A percentile compares a stretch with the other conserved stretches of the same genome.
These are phyloP conservation scores for Sclerodermus sp. DNA, from an alignment of 2,888 invertebrate genomes.

Conservation along the genomic window DNA sequence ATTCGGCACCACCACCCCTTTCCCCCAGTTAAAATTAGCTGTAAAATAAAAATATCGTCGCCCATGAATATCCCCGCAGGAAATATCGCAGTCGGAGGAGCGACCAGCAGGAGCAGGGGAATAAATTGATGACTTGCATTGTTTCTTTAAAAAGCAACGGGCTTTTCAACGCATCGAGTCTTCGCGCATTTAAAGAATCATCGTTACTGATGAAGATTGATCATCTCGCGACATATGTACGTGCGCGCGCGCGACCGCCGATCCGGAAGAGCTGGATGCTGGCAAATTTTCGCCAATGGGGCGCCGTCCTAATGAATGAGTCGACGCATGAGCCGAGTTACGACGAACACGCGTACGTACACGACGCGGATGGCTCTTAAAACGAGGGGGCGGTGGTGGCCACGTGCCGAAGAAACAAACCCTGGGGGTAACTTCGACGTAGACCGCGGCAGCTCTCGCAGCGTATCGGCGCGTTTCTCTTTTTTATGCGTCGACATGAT, in stretches of 20 bases:
- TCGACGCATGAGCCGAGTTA: slow-evolving; percentile 31
- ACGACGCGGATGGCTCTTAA: slow-evolving; percentile 44
- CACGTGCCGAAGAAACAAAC: slow-evolving; percentile 44
- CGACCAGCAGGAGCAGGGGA: no score
- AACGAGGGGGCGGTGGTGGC: slow-evolving; percentile 39
- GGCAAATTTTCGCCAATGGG: slow-evolving; percentile 27
- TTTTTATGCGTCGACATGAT: slow-evolving; percentile 28
- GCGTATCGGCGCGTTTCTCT: slow-evolving; percentile 31
- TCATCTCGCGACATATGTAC: slow-evolving; percentile 33
- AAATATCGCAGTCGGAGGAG: no score
- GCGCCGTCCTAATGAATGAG: slow-evolving; percentile 40
- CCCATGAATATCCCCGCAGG: no score
- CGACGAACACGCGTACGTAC: slow-evolving; percentile 30
- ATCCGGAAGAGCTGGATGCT: slow-evolving; percentile 18
- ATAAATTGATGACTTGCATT: no score
- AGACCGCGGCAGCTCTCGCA: slow-evolving; percentile 23
- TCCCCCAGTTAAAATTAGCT: no score
- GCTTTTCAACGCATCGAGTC: no score
- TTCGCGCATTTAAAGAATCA: no score
- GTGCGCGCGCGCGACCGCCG: slow-evolving; percentile 30
- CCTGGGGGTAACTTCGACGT: slow-evolving; percentile 23
- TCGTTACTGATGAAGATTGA: slow-evolving; percentile 25
- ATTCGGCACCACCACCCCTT: no score
- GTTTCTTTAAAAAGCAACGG: no score
- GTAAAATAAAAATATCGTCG: no score